Evolutionary conservation across 1,140 invertebrate species (phyloP).

Genomic region (Cydia pomonella): DNA sequence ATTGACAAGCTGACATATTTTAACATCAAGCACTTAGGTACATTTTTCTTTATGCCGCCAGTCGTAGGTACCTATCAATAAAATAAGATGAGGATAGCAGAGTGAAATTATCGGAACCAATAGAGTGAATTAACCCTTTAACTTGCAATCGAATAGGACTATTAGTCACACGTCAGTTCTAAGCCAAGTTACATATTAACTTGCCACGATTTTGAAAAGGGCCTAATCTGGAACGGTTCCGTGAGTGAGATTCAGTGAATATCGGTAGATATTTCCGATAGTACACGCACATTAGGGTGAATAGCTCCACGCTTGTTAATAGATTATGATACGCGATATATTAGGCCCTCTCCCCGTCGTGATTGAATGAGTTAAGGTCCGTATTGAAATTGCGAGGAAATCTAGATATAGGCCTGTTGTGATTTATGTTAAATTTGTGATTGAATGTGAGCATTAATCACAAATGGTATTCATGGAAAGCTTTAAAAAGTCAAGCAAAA

Average conservation of each 20-base stretch:
- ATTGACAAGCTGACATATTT: no score
- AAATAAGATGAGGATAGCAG: no score
- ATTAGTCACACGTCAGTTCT: constrained; percentile 16
- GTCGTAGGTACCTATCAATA: no score
- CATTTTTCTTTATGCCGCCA: no score
- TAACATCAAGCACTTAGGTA: no score
- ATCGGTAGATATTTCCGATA: constrained; percentile 1
- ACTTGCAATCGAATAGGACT: not conserved
- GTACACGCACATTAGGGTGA: not conserved
- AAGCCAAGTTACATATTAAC: constrained; percentile 19
- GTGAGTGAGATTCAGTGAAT: constrained; percentile 8
- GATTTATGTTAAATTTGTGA: not conserved
- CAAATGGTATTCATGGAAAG: not conserved
- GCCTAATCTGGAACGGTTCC: not conserved
- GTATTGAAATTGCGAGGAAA: constrained; percentile 7
- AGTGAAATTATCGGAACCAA: no score
- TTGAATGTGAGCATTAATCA: not conserved
- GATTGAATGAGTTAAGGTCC: not conserved
- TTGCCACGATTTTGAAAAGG: constrained; percentile 20
- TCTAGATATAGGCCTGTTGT: constrained; percentile 17
- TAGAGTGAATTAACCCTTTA: not conserved
- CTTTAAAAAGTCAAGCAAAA: no score
- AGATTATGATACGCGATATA: constrained; percentile 14
- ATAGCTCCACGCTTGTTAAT: constrained; percentile 1
- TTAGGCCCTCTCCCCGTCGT: not conserved